Conservation (phyloP, 2,113 vertebrate species). For the Tenebrosternarchus preto region DNA sequence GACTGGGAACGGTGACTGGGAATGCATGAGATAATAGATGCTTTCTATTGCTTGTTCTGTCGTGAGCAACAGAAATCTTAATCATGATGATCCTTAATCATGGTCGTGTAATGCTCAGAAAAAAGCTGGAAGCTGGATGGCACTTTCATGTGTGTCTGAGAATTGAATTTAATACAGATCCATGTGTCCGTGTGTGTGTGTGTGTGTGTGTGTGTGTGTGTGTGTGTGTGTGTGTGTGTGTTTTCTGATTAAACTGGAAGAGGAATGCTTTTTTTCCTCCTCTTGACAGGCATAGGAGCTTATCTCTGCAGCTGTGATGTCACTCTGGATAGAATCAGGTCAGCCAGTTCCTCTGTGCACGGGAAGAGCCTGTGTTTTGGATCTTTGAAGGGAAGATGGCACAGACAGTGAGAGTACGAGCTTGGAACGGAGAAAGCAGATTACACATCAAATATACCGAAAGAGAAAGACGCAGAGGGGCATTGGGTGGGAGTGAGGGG, state of each 20-base stretch:
- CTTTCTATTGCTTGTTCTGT: background rate
- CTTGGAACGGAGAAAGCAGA: background rate
- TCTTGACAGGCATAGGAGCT: conserved; percentile 31
- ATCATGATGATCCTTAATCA: background rate
- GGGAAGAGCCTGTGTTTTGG: background rate
- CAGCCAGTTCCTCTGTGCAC: conserved; percentile 23
- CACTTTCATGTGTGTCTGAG: background rate
- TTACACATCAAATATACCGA: background rate
- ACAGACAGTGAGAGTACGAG: background rate
- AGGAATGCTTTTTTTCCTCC: background rate
- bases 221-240: background rate
- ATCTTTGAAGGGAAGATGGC: background rate
- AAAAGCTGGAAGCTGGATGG: too few relatives aligned
- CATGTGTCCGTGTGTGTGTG: background rate
- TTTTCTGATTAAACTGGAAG: conserved; percentile 4
- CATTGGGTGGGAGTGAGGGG: too few relatives aligned
- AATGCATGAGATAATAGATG: background rate
- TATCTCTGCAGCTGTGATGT: conserved; percentile 37
- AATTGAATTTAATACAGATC: background rate
- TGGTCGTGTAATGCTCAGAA: background rate
- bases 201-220: background rate
- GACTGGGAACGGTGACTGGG: conserved; percentile 22
- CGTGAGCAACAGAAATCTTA: too few relatives aligned
- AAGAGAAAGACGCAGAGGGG: background rate
- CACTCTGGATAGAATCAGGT: conserved; percentile 44